A percentile compares a stretch with the other conserved stretches of the same genome.
phyloP scores from a whole-genome alignment of 2,888 invertebrate species.

The Orchestes rusci region DNA sequence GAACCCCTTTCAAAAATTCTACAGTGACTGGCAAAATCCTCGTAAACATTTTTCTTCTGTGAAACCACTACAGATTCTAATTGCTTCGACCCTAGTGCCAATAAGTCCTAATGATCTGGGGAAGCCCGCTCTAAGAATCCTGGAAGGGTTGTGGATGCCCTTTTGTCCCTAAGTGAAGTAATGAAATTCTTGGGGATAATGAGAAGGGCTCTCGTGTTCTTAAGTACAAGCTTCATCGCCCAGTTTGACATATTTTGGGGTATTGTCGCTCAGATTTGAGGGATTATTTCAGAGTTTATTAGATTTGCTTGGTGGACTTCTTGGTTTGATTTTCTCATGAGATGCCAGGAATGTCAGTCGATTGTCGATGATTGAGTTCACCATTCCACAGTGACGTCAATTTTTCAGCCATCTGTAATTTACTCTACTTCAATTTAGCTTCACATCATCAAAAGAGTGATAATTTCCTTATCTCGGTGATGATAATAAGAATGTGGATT shows the following conservation, averaged over 20 bases:
- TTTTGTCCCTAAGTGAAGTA: slow-evolving; percentile 21
- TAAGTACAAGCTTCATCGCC: slow-evolving; percentile 19
- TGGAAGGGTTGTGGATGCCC: slow-evolving; percentile 20
- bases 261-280: slow-evolving; percentile 14
- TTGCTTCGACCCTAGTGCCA: slow-evolving; percentile 19
- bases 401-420: too few species aligned
- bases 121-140: slow-evolving; percentile 14
- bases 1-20: slow-evolving; percentile 1
- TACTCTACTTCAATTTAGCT: too few species aligned
- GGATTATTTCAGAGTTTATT: too few species aligned
- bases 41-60: slow-evolving; percentile 10
- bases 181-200: slow-evolving; percentile 24
- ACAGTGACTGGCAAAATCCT: slow-evolving; percentile 2
- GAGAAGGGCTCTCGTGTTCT: slow-evolving; percentile 15
- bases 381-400: too few species aligned
- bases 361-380: too few species aligned
- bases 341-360: too few species aligned
- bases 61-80: slow-evolving; percentile 11
- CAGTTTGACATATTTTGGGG: slow-evolving; percentile 15
- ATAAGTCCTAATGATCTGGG: slow-evolving; percentile 23
- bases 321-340: too few species aligned
- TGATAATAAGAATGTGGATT: too few species aligned
- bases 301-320: too few species aligned
- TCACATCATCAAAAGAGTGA: too few species aligned
- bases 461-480: too few species aligned